phyloP scores from a whole-genome alignment of 2,113 vertebrate genomes.

The Actinemys pallida region DNA sequence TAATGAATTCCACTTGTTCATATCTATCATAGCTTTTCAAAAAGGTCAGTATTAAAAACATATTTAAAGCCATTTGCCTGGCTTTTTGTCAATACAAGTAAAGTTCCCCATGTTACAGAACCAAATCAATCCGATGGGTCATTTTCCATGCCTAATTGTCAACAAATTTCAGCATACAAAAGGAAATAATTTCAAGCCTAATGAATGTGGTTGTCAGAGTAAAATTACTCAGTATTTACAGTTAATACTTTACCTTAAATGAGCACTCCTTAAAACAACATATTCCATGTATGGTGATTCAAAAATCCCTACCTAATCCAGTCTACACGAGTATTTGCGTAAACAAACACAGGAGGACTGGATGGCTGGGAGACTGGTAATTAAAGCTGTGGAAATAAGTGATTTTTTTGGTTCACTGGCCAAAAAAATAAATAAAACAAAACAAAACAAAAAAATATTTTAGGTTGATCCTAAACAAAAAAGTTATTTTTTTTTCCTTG shows the following conservation, averaged over 20 bases:
- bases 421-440: too few species aligned
- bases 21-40: constrained; percentile 57
- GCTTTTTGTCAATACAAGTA: constrained; percentile 6
- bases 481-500: too few species aligned
- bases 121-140: background rate
- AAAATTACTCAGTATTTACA: constrained; percentile 15
- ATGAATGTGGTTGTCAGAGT: constrained; percentile 37
- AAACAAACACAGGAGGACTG: background rate
- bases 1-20: constrained; percentile 57
- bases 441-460: too few species aligned
- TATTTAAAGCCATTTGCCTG: constrained; percentile 53
- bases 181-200: background rate
- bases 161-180: constrained; percentile 38
- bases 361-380: background rate
- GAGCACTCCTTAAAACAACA: background rate
- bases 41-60: constrained; percentile 62
- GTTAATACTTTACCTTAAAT: constrained; percentile 49
- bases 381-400: background rate
- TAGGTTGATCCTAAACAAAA: background rate
- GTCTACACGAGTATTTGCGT: background rate
- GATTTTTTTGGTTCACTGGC: background rate
- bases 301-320: background rate
- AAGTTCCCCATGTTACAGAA: background rate
- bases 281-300: background rate
- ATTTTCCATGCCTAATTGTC: background rate